A percentile compares a stretch with the other conserved stretches of the same genome.
phyloP scores from a whole-genome alignment of 2,888 invertebrate genomes.

The Bembecia ichneumoniformis region DNA sequence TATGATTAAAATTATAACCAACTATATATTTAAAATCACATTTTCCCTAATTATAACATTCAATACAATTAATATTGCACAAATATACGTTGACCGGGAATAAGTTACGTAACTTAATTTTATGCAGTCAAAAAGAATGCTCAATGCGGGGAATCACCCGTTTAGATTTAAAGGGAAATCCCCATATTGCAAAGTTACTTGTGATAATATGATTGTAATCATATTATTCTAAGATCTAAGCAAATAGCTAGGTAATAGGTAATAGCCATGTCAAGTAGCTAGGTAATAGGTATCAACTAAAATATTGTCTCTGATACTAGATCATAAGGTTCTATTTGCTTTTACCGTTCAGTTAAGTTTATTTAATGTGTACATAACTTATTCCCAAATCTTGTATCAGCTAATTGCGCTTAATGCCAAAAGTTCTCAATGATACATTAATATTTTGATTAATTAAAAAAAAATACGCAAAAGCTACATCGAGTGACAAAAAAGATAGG shows the following conservation, averaged over 20 bases:
- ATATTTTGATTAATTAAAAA: neutral
- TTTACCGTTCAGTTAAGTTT: too few species aligned
- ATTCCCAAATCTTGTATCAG: conserved; percentile 37
- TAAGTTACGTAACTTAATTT: neutral
- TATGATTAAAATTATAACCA: conserved; percentile 57
- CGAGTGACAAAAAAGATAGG: neutral
- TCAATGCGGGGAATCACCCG: too few species aligned
- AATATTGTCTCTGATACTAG: too few species aligned
- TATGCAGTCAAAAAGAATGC: too few species aligned
- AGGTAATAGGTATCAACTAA: too few species aligned
- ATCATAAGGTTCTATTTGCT: too few species aligned
- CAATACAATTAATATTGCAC: conserved; percentile 49
- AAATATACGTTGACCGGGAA: conserved; percentile 23
- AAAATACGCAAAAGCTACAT: neutral
- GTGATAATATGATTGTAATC: too few species aligned
- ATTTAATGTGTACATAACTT: neutral
- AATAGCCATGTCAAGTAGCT: too few species aligned
- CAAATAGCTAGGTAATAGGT: too few species aligned
- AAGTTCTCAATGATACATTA: neutral
- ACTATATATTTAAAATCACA: conserved; percentile 70
- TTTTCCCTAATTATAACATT: conserved; percentile 65
- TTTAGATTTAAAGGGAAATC: too few species aligned
- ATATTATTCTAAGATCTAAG: too few species aligned
- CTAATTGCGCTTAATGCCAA: conserved; percentile 1
- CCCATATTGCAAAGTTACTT: too few species aligned